phyloP scores from a whole-genome alignment of 2,113 vertebrate species.

The Lophius piscatorius region DNA sequence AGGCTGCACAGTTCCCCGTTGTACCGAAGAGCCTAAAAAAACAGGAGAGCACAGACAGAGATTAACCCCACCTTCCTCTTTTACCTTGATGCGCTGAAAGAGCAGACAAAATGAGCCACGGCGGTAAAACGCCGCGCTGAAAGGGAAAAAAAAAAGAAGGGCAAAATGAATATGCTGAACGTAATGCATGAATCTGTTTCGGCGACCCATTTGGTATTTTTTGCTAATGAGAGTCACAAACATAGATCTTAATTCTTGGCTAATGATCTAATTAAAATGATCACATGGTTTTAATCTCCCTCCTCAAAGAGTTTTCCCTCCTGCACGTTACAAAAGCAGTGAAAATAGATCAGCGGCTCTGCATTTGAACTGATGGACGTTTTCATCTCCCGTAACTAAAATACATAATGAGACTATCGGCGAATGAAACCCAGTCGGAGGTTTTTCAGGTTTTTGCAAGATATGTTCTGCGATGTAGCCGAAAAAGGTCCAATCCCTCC shows the following conservation, averaged over 20 bases:
- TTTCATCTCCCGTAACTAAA: constrained; percentile 63
- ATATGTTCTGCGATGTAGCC: constrained; percentile 37
- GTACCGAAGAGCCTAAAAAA: constrained; percentile 97
- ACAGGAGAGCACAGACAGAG: constrained; percentile 71
- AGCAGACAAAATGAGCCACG: constrained; percentile 41
- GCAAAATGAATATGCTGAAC: constrained; percentile 34
- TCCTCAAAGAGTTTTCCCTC: constrained; percentile 70
- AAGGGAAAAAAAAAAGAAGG: constrained; percentile 14
- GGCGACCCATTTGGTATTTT: constrained; percentile 65
- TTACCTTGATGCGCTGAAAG: constrained; percentile 61
- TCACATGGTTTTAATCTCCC: constrained; percentile 80
- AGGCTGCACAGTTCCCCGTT: constrained; percentile 98
- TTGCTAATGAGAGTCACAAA: constrained; percentile 78
- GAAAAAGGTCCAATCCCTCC: constrained; percentile 57
- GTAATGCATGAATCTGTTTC: constrained; percentile 62
- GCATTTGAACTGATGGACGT: constrained; percentile 59
- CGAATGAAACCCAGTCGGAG: constrained; percentile 68
- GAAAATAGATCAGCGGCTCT: constrained; percentile 65
- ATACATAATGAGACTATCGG: constrained; percentile 66
- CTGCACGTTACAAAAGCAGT: constrained; percentile 57
- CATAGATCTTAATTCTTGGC: constrained; percentile 77
- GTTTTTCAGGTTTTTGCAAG: constrained; percentile 43
- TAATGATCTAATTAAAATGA: constrained; percentile 83
- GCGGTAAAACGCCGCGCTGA: constrained; percentile 13
- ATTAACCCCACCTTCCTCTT: constrained; percentile 69